Evolutionary conservation across 2,888 invertebrate genomes (phyloP).

Genomic region (Chironomus riparius): DNA sequence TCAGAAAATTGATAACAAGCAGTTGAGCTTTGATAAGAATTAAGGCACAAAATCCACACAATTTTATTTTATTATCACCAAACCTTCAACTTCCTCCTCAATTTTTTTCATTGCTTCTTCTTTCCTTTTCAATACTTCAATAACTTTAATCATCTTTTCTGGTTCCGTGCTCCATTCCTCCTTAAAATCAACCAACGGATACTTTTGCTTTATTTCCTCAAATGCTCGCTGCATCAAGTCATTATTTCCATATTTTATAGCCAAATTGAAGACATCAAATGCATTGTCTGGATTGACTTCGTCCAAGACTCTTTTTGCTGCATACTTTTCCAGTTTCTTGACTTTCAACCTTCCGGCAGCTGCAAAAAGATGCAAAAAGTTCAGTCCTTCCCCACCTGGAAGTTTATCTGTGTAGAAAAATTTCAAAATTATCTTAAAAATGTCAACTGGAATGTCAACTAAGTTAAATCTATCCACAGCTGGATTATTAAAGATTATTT

Average conservation of each 20-base stretch:
- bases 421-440: not conserved
- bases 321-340: not conserved
- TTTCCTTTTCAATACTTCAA: too few relatives aligned
- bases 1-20: too few relatives aligned
- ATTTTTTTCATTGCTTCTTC: too few relatives aligned
- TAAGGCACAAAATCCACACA: too few relatives aligned
- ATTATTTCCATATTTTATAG: not conserved
- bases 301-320: not conserved
- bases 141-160: too few relatives aligned
- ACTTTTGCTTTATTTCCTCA: not conserved
- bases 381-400: not conserved
- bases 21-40: too few relatives aligned
- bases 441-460: not conserved
- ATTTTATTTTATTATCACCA: too few relatives aligned
- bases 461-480: not conserved
- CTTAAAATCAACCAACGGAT: not conserved
- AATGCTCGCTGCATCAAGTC: not conserved
- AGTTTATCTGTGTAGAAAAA: not conserved
- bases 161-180: not conserved
- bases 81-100: too few relatives aligned
- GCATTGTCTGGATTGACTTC: not conserved
- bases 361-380: not conserved
- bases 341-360: not conserved
- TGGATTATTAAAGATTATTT: not conserved
- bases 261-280: not conserved